phyloP scores from a whole-genome alignment of 2,113 vertebrate species.

The Gobio gobio region DNA sequence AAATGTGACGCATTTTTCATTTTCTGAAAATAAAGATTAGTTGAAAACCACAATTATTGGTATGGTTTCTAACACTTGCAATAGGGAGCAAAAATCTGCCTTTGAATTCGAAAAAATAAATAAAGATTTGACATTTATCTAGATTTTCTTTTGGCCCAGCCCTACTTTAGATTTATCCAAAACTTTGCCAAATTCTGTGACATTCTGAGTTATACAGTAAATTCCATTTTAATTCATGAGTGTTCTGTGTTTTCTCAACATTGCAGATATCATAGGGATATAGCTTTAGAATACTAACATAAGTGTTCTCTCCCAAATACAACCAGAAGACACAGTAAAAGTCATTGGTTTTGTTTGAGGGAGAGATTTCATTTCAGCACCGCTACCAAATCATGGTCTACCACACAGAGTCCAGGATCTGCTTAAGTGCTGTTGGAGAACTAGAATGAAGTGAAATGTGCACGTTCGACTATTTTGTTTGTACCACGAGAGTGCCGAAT shows the following conservation, averaged over 20 bases:
- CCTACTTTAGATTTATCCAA: not conserved
- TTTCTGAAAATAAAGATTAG: no score
- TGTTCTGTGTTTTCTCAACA: no score
- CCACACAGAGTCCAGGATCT: constrained; percentile 41
- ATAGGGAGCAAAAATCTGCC: no score
- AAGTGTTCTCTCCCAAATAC: not conserved
- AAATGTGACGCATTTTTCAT: no score
- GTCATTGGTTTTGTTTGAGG: constrained; percentile 54
- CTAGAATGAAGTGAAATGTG: not conserved
- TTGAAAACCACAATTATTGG: no score
- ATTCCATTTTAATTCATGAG: not conserved
- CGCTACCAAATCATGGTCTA: constrained; percentile 48
- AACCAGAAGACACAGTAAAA: constrained; percentile 63
- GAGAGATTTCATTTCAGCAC: constrained; percentile 49
- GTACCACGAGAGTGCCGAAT: no score
- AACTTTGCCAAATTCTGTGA: not conserved
- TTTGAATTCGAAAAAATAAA: no score
- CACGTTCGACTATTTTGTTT: no score
- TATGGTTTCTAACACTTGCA: no score
- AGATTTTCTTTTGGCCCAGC: no score
- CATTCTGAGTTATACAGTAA: not conserved
- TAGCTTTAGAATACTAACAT: not conserved
- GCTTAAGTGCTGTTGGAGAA: constrained; percentile 39
- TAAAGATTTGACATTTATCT: no score
- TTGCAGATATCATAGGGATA: not conserved